Base-by-base conservation (phyloP, 2,113 vertebrate genomes). In the Pachyramphus minor region DNA sequence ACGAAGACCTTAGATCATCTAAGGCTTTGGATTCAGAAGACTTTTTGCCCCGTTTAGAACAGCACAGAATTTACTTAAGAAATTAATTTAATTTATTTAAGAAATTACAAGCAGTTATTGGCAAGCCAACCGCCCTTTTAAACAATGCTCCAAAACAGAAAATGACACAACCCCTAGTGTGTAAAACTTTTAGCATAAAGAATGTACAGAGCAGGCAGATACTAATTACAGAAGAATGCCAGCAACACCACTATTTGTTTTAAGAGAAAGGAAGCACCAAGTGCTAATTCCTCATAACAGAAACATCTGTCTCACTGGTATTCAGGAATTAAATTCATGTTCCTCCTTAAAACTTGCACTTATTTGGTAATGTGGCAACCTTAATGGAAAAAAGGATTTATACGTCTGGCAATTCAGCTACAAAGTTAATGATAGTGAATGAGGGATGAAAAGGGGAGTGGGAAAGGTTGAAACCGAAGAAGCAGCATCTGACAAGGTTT, bases 311-410 rank as follows among this genome's bases (percentile, higher is more conserved):
- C 92, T 94, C 50, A 15, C 82, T 92, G 56, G 74, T 79, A 69
- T 69, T 88, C 6, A 2, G 76, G 89, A 93, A 84, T 96, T 95
- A 95, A 95, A 89, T 75, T 78, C 73, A 60, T 41, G 20, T 78
- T 84, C 44, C 33, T 94, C 33, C 42, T 91, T 92, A 76, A 84
- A 88, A 92, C 68, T 64, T 96, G 72, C 58, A 86, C 85, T 93
- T 94, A 88, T 87, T 95, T 93, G 68, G 95, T 89, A 97, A 92
- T 9, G 2, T 78, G 90, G 93, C 87, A 95, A 49, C 60, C 83
- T 78, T 89, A 90, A 89, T 86, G 93, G 87, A 95, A 96, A 97
- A 92, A 81, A 86, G 28, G 47, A 58, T 88, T 94, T 94, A 45
- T 44, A 31, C 11, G 31, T 68, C 88, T 95, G 85, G 82, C 76